These are phyloP conservation scores for Pseudotriccus pelzelni DNA, from an alignment of 2,797 vertebrate species.

Conservation along the genomic window DNA sequence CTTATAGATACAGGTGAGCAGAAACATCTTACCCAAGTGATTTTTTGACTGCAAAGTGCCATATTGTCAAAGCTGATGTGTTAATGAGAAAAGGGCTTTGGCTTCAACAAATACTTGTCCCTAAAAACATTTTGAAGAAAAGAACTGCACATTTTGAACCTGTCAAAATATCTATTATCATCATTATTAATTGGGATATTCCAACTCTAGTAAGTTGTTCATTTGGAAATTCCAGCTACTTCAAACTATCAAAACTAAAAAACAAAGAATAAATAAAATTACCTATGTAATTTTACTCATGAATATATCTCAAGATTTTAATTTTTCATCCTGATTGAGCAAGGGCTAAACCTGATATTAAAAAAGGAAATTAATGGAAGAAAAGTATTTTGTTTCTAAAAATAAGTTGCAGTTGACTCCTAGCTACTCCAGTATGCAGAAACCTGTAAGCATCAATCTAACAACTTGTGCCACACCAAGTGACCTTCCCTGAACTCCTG, in stretches of 20 bases:
- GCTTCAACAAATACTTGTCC: background rate
- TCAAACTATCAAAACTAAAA: background rate
- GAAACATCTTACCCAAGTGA: background rate
- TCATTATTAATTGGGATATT: background rate
- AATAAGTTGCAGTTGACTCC: background rate
- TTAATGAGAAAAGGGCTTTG: background rate
- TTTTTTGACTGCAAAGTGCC: background rate
- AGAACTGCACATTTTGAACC: background rate
- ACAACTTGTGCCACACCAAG: background rate
- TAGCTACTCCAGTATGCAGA: background rate
- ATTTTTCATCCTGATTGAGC: background rate
- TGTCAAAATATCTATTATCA: background rate
- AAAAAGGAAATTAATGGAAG: background rate
- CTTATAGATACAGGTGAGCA: background rate
- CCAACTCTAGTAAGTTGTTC: background rate
- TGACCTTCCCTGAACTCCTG: background rate
- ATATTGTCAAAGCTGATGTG: background rate
- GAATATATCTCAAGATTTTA: background rate
- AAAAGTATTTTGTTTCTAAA: background rate
- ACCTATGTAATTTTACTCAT: background rate
- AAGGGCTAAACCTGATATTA: background rate
- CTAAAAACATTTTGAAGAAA: background rate
- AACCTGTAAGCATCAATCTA: background rate
- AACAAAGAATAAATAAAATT: background rate
- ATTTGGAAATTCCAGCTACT: background rate